A percentile compares a stretch with the other conserved stretches of the same genome.
Conservation (phyloP, 1,140 invertebrate genomes). For the Asbolus verrucosus region DNA sequence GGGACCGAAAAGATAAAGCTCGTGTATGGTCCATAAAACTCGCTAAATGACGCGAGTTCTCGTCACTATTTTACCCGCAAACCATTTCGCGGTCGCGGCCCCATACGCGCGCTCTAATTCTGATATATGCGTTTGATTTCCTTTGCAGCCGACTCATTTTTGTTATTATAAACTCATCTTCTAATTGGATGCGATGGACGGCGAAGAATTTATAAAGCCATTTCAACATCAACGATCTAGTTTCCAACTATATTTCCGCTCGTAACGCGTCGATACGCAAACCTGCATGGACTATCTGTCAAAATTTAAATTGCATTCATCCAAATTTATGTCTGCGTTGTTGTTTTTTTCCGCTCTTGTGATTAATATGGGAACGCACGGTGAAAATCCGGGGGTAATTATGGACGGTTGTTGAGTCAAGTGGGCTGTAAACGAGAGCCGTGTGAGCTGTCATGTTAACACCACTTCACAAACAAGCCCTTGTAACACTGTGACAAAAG, state of each 20-base stretch:
- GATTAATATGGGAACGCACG: constrained; percentile 1
- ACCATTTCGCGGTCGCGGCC: constrained; percentile 58
- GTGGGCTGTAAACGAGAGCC: constrained; percentile 27
- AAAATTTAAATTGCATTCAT: too few species aligned
- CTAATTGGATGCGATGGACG: constrained; percentile 52
- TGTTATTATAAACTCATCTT: constrained; percentile 53
- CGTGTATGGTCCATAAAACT: constrained; percentile 53
- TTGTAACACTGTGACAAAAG: constrained; percentile 45
- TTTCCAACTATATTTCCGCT: constrained; percentile 9
- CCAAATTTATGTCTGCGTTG: neutral
- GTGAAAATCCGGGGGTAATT: constrained; percentile 16
- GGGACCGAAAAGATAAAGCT: constrained; percentile 54
- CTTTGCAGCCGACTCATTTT: constrained; percentile 53
- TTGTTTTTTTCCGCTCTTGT: constrained; percentile 7
- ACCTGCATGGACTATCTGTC: too few species aligned
- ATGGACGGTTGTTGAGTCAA: constrained; percentile 28
- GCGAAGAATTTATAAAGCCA: constrained; percentile 37
- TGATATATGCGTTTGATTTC: constrained; percentile 62
- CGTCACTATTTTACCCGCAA: constrained; percentile 61
- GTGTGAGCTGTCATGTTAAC: constrained; percentile 36
- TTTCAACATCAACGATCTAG: constrained; percentile 9
- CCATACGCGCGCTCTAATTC: constrained; percentile 59
- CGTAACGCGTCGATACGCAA: too few species aligned
- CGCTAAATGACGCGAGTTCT: constrained; percentile 58
- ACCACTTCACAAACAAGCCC: constrained; percentile 7